phyloP scores from a whole-genome alignment of 2,113 vertebrate genomes.

The Chelonoidis abingdonii region DNA sequence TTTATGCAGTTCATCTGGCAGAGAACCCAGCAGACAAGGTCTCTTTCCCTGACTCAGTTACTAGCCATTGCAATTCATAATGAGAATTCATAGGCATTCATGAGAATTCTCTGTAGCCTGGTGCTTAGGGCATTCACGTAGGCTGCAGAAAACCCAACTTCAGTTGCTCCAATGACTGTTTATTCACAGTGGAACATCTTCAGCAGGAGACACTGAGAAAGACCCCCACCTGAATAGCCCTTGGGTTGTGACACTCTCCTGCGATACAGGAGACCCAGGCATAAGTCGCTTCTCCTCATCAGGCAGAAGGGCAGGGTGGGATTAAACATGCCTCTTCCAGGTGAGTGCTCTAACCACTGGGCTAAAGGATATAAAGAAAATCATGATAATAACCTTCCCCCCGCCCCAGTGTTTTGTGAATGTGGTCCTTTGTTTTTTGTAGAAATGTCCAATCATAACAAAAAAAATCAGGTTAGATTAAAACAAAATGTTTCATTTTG shows the following conservation, averaged over 20 bases:
- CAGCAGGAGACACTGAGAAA: background rate
- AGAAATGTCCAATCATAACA: background rate
- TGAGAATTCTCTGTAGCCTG: background rate
- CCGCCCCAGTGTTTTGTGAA: background rate
- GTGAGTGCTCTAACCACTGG: background rate
- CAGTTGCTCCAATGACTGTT: background rate
- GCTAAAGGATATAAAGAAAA: background rate
- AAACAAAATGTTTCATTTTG: background rate
- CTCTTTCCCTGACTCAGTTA: background rate
- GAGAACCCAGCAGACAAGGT: background rate
- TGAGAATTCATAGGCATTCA: background rate
- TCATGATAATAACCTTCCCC: background rate
- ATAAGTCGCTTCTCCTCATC: background rate
- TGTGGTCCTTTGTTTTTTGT: background rate
- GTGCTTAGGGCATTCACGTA: background rate
- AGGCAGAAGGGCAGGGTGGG: background rate
- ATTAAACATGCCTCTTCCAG: background rate
- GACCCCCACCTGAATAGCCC: background rate
- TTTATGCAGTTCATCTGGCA: background rate
- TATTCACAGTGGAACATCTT: background rate
- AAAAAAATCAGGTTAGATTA: background rate
- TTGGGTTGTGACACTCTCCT: background rate
- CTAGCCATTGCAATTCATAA: background rate
- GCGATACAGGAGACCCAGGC: background rate
- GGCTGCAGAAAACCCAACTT: background rate